Conservation (phyloP, 2,797 vertebrate genomes). For the Pitangus sulphuratus region DNA sequence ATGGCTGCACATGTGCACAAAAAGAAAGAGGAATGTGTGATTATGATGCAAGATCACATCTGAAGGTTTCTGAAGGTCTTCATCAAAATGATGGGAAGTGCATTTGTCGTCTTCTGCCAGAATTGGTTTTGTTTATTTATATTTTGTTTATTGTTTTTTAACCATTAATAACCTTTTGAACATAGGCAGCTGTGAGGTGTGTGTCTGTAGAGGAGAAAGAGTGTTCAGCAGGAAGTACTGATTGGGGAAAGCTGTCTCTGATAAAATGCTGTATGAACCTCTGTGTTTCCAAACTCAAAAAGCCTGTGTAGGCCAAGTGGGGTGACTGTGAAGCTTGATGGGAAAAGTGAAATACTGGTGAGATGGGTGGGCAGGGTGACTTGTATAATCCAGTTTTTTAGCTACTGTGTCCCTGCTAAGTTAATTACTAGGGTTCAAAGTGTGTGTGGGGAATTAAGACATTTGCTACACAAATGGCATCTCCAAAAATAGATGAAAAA, state of each 20-base stretch:
- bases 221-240: background rate
- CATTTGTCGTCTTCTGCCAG: background rate
- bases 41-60: background rate
- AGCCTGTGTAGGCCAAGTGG: background rate
- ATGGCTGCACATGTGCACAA: rapidly evolving
- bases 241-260: background rate
- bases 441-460: background rate
- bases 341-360: background rate
- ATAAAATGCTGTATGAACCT: background rate
- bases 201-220: background rate
- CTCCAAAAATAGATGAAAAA: background rate
- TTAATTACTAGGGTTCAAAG: background rate
- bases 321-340: background rate
- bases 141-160: background rate
- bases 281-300: background rate
- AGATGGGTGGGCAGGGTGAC: background rate
- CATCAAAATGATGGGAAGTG: background rate
- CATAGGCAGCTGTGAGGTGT: background rate
- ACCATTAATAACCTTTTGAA: background rate
- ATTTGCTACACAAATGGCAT: background rate
- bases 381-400: background rate
- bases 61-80: background rate
- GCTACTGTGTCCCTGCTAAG: background rate
- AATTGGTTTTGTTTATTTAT: background rate
- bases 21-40: background rate